Evolutionary conservation across 2,888 invertebrate genomes (phyloP), one percentile per base, ranked within the genome.

Genomic region (Heliconius aoede): DNA sequence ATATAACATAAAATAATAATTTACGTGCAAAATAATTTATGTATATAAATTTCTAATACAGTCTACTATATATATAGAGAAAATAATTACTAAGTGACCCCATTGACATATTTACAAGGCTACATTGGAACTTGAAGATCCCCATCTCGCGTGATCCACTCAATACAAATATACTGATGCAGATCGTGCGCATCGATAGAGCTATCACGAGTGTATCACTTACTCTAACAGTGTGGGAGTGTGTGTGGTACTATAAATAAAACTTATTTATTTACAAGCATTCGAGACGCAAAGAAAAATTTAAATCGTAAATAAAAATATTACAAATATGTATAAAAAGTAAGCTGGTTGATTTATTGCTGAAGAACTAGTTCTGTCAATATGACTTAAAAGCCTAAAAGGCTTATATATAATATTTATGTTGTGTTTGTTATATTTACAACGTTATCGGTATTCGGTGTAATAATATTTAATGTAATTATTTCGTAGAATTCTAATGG

Each of bases 111-210:
- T 72, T 60, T 74, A 62, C 75, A 74, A 75, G 76, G 78, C 75
- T 65, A 72, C 77, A 74, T 74, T 65, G 69, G 61, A 76, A 75
- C 73, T 72, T 77, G 74, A 74, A 75, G 77, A 76, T 75, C 71
- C 40, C 46, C 73, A 79, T 77, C 69, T 81, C 73, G 85, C 84
- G 82, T 82, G 80, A 80, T 85, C 83, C 85, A 87, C 83, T 87
- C 88, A 88, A 89, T 87, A 86, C 89, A 88, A 88, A 90, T 89
- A 92, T 90, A 90, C 85, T 73, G 83, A 83, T 85, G 84, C 84
- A 84, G 91, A 93, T 93, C 90, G 89, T 89, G 90, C 86, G 87
- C 89, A 88, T 85, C 88, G 92, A 93, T 93, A 92, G 88, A 87
- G 86, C 87, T 88, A 91, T 91, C 90, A 88, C 87, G 26, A 77